These are phyloP conservation scores for Laterallus jamaicensis DNA, from an alignment of 2,113 vertebrate species.

Conservation along the genomic window DNA sequence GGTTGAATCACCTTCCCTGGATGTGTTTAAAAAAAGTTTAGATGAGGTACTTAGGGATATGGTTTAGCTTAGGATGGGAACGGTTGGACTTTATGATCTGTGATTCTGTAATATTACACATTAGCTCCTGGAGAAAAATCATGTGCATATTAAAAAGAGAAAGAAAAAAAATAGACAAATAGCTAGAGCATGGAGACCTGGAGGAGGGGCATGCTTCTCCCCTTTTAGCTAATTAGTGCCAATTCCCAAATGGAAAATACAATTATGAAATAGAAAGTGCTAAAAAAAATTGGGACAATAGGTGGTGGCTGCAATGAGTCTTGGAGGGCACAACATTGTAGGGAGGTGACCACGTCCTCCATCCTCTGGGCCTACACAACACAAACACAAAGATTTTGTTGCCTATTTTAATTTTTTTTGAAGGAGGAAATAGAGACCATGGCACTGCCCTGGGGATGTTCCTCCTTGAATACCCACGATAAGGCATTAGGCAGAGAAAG, in stretches of 20 bases:
- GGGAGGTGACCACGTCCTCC: neutral
- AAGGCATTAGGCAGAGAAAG: neutral
- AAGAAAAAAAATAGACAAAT: too few species aligned
- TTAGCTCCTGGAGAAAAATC: slow-evolving; percentile 22
- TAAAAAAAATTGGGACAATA: neutral
- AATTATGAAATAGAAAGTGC: neutral
- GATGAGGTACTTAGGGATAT: too few species aligned
- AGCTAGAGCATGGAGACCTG: neutral
- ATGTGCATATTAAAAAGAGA: neutral
- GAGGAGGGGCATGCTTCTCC: neutral
- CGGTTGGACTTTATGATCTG: too few species aligned
- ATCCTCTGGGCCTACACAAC: neutral
- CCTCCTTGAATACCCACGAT: accelerated
- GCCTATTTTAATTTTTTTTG: neutral
- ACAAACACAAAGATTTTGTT: neutral
- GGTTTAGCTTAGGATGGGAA: too few species aligned
- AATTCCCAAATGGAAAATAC: neutral
- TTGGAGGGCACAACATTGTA: neutral
- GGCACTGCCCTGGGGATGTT: neutral
- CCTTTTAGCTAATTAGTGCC: slow-evolving; percentile 8
- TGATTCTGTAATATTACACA: neutral
- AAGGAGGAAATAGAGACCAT: neutral
- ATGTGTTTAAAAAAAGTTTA: too few species aligned
- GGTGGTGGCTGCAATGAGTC: neutral
- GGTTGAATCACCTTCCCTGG: too few species aligned